Base-by-base conservation (phyloP, 1,140 invertebrate species). In the fruit fly (Drosophila melanogaster) region DNA sequence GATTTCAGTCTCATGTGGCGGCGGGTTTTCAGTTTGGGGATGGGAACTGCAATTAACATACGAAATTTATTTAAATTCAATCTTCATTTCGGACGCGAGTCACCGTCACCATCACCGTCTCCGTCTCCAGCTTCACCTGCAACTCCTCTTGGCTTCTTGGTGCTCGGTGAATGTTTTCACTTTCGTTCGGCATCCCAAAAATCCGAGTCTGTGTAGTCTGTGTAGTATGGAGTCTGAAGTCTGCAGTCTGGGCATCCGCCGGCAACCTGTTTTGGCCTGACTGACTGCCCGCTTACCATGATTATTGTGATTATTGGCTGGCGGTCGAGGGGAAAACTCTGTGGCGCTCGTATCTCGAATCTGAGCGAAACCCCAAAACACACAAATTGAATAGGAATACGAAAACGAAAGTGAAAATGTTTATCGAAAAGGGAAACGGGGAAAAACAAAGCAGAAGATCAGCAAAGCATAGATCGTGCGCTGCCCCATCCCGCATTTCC, bases 51-150 rank as follows among this genome's bases (percentile, higher is more conserved):
- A 87, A 89, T 87, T 89, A 87, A 87, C 83, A 87, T 87, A 89
- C 62, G 71, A 89, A 87, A 87, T 89, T 89, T 87, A 87, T 89
- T 87, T 89, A 87, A 87, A 87, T 89, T 87, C 79, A 87, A 83
- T 89, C 79, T 86, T 81, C 61, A 83, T 87, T 81, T 74, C 35
- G 19, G 15, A 71, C 17, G 22, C 22, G 12, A 10, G 30, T 10
- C 19, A 43, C n/a, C 22, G 22, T 4, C 62, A 30, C 17, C 30
- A 22, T 22, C 19, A 22, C 19, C 19, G 19, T 3, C 2, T 22
- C 19, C 19, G 19, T 22, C 19, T 22, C 19, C 2, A 22, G 19
- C 19, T 22, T 22, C 19, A 22, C 19, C 26, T 7, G 26, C 33
- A 41, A 11, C 62, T 60, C 51, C 60, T 62, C 49, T 54, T 47